Evolutionary conservation across 2,113 vertebrate species (phyloP), one percentile per base, ranked within the genome.

Genomic region (Notiomystis cincta): DNA sequence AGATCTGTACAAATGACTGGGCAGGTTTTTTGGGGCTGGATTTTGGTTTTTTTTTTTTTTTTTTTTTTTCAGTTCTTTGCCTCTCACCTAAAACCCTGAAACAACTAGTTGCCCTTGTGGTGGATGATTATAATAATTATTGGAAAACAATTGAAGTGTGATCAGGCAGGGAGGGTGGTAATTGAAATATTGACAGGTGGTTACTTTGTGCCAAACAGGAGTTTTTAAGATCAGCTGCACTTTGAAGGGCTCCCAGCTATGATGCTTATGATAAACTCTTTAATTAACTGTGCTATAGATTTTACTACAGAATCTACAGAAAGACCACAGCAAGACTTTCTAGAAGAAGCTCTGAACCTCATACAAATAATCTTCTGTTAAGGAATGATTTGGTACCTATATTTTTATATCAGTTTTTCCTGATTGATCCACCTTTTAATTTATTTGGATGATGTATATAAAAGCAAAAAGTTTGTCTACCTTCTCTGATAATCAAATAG

Each of bases 61-160:
- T 48, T 57, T 35, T 13, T 71, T 78, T 28, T 91, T 47, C 92
- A 24, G 30, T 77, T 96, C 87, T 90, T 94, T 93, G 85, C 93
- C 79, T 95, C 97, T 96, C 90, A 97, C 95, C 97, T 96, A 97
- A 98, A 97, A 28, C 83, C 97, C 96, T 96, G 96, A 97, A 97
- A 96, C 96, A 98, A 98, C 97, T 97, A 96, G 98, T 97, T 98
- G 98, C 96, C 97, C 96, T 97, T 98, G 97, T 81, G 95, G 93
- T 94, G 92, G 94, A 97, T 98, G 97, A 98, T 99, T 98, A 98
- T 98, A 98, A 98, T 98, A 98, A 98, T 98, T 98, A 98, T 98
- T 98, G 97, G 96, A 97, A 97, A 89, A 97, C 96, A 98, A 98
- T 98, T 98, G 97, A 97, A 97, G 98, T 98, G 98, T 98, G 98